A percentile compares a stretch with the other conserved stretches of the same genome.
phyloP scores from a whole-genome alignment of 2,888 invertebrate genomes.

The Drosophila eohydei region DNA sequence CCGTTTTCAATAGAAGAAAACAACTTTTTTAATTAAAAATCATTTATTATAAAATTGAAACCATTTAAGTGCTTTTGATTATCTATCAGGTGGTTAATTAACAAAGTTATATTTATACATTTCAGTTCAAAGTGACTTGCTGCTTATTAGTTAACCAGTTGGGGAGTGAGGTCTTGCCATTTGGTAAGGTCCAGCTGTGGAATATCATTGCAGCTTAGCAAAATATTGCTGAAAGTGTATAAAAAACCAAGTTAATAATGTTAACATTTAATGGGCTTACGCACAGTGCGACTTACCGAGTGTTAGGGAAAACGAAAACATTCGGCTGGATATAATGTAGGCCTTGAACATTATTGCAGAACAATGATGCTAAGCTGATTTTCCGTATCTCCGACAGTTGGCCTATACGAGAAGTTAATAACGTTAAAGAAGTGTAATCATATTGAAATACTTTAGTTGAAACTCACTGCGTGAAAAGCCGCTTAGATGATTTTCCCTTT shows the following conservation, averaged over 20 bases:
- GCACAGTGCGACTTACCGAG: constrained; percentile 52
- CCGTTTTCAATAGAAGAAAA: no score
- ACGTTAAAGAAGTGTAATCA: neutral
- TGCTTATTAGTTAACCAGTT: constrained; percentile 32
- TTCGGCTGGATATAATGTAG: constrained; percentile 87
- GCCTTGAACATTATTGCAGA: constrained; percentile 90
- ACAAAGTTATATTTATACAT: neutral
- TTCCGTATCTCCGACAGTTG: constrained; percentile 92
- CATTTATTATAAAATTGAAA: neutral
- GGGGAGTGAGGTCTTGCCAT: constrained; percentile 73
- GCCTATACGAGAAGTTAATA: constrained; percentile 76
- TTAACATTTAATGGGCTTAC: neutral
- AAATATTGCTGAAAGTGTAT: constrained; percentile 58
- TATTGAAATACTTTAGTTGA: neutral
- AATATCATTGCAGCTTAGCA: constrained; percentile 67
- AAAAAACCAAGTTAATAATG: neutral
- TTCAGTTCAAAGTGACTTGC: neutral
- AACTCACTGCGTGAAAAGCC: constrained; percentile 86
- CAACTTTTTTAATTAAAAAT: neutral
- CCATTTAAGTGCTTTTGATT: neutral
- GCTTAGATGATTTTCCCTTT: constrained; percentile 85
- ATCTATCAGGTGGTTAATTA: neutral
- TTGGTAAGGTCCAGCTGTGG: constrained; percentile 72
- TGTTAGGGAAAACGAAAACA: constrained; percentile 72
- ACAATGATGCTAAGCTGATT: constrained; percentile 89